phyloP scores from a whole-genome alignment of 2,113 vertebrate species.

The Charadrius vociferus region DNA sequence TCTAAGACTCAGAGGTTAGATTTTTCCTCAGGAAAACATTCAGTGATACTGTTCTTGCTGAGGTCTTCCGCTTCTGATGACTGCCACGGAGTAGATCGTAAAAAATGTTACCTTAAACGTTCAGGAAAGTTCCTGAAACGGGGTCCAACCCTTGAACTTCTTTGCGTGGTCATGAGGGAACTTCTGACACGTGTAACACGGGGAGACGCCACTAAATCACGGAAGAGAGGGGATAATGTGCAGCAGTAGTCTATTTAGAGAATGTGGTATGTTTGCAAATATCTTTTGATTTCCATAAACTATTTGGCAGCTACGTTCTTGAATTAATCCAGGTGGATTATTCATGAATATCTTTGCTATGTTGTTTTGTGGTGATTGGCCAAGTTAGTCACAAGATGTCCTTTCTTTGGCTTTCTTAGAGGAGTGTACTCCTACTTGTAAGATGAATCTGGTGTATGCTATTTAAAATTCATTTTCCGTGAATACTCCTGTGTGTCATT shows the following conservation, averaged over 20 bases:
- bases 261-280: not conserved
- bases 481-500: not conserved
- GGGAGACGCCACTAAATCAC: not conserved
- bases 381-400: not conserved
- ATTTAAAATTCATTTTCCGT: not conserved
- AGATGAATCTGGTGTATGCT: not conserved
- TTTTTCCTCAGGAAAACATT: not conserved
- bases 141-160: not conserved
- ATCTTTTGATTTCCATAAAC: not conserved
- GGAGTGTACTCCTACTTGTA: not conserved
- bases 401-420: not conserved
- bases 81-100: not conserved
- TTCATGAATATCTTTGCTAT: not conserved
- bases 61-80: accelerated
- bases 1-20: not conserved
- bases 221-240: not conserved
- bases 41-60: not conserved
- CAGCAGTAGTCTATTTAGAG: not conserved
- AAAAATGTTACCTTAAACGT: not conserved
- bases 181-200: accelerated
- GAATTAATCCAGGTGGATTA: not conserved
- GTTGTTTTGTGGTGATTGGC: not conserved
- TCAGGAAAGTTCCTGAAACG: not conserved
- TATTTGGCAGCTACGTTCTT: not conserved
- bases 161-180: not conserved